A percentile compares a stretch with the other conserved stretches of the same genome.
Conservation (phyloP, 2,797 vertebrate species). For the Epinephelus malabaricus region DNA sequence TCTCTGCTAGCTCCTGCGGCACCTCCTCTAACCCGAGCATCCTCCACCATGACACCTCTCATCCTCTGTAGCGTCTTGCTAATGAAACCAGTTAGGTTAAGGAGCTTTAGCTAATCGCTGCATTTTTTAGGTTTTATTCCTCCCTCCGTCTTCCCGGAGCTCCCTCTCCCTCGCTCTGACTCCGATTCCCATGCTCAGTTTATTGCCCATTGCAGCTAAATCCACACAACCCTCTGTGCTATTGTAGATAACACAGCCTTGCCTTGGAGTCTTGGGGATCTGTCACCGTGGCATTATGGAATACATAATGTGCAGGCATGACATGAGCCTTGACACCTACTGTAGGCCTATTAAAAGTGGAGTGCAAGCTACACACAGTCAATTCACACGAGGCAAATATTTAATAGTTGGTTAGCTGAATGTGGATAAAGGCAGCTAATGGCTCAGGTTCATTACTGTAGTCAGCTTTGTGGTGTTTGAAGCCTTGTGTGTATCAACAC, state of each 20-base stretch:
- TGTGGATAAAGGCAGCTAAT: conserved; percentile 49
- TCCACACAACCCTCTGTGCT: conserved; percentile 66
- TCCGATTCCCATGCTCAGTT: conserved; percentile 41
- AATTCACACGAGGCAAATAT: conserved; percentile 38
- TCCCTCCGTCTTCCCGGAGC: conserved; percentile 19
- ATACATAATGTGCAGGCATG: conserved; percentile 58
- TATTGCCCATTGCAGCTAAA: conserved; percentile 68
- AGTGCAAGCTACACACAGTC: conserved; percentile 37
- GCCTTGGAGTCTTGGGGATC: conserved; percentile 53
- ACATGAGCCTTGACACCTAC: conserved; percentile 67
- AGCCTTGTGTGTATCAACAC: conserved; percentile 26
- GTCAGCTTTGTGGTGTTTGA: conserved; percentile 29
- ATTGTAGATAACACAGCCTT: conserved; percentile 73
- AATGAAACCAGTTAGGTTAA: conserved; percentile 71
- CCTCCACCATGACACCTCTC: conserved; percentile 53
- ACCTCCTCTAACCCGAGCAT: conserved; percentile 43
- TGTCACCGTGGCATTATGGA: conserved; percentile 63
- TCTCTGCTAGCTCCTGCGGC: conserved; percentile 15
- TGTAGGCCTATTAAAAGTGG: conserved; percentile 43
- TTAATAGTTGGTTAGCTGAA: conserved; percentile 41
- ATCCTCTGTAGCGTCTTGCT: conserved; percentile 49
- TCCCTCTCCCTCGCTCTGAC: conserved; percentile 7
- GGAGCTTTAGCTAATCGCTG: conserved; percentile 72
- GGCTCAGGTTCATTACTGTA: conserved; percentile 47
- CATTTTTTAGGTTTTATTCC: conserved; percentile 47